phyloP scores from a whole-genome alignment of 2,797 vertebrate species.

The Vipera latastei region DNA sequence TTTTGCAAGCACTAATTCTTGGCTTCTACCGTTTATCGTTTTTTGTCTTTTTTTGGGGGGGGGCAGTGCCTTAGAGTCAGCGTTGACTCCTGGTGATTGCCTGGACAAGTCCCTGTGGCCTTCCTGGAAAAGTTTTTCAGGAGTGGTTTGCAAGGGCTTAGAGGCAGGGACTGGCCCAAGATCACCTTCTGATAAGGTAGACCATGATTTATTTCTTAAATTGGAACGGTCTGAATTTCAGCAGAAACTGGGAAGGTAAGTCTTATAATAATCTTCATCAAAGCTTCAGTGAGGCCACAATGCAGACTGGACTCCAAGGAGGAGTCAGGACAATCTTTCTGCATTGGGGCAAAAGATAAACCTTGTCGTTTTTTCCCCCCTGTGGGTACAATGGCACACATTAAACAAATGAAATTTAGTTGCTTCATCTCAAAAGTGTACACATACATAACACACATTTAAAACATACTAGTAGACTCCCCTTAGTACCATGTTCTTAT shows the following conservation, averaged over 20 bases:
- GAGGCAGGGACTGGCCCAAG: background rate
- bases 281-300: background rate
- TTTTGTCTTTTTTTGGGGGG: background rate
- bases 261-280: background rate
- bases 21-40: background rate
- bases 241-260: background rate
- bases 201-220: background rate
- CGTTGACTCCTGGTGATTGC: background rate
- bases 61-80: background rate
- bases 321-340: background rate
- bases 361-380: too few relatives aligned
- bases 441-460: too few relatives aligned
- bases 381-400: too few relatives aligned
- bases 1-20: background rate
- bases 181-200: too few relatives aligned
- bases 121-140: background rate
- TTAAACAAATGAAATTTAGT: too few relatives aligned
- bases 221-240: background rate
- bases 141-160: background rate
- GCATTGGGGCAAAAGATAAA: background rate
- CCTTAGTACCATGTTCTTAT: background rate
- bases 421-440: too few relatives aligned
- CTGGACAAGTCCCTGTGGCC: background rate
- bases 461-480: background rate
- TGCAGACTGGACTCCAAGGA: background rate